Evolutionary conservation across 2,113 vertebrate species (phyloP).

Genomic region (Theristicus caerulescens): DNA sequence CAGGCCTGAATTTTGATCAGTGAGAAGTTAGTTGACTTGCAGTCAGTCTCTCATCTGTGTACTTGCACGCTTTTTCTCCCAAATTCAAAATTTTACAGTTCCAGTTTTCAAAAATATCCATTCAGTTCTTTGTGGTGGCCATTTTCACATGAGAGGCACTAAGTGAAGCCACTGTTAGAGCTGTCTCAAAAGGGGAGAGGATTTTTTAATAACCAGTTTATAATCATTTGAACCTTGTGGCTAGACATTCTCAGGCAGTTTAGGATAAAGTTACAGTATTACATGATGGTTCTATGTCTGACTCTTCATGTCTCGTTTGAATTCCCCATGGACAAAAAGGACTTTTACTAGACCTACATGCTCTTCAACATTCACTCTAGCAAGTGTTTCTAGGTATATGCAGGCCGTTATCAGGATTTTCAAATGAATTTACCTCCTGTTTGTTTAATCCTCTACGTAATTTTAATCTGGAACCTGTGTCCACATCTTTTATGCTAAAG

Average conservation of each 20-base stretch:
- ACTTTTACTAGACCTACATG: background rate
- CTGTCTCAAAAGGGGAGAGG: background rate
- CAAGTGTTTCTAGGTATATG: background rate
- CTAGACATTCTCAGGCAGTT: background rate
- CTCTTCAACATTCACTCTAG: background rate
- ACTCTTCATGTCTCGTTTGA: background rate
- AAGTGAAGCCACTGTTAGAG: background rate
- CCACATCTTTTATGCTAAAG: background rate
- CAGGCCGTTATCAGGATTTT: background rate
- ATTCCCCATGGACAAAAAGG: background rate
- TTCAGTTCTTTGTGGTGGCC: background rate
- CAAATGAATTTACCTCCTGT: background rate
- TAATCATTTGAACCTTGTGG: background rate
- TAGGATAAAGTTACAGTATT: background rate
- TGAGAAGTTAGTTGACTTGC: background rate
- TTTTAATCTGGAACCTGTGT: background rate
- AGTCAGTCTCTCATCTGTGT: background rate
- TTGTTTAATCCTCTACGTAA: background rate
- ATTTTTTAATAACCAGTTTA: background rate
- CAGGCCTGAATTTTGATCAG: background rate
- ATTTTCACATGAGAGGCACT: background rate
- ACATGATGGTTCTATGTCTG: background rate
- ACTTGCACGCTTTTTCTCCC: accelerated
- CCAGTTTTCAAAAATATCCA: background rate
- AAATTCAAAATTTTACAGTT: background rate